phyloP scores from a whole-genome alignment of 2,113 vertebrate genomes.

The Stictonetta naevosa region DNA sequence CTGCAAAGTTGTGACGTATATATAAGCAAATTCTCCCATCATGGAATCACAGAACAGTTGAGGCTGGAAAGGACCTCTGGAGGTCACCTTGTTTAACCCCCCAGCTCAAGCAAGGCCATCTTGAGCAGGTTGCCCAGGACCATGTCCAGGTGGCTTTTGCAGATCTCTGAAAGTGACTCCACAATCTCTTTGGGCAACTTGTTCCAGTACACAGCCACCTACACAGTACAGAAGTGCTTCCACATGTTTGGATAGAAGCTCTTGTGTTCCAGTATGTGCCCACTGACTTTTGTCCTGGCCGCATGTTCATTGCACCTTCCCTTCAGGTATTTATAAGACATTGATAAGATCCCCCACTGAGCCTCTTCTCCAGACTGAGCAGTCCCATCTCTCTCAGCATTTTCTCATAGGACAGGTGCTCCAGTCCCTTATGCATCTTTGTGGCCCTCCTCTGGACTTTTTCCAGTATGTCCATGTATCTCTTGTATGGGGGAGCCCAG shows the following conservation, averaged over 20 bases:
- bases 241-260: background rate
- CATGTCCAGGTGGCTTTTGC: background rate
- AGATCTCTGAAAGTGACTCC: background rate
- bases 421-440: background rate
- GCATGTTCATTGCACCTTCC: background rate
- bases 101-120: background rate
- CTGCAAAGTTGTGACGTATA: background rate
- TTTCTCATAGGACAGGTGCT: background rate
- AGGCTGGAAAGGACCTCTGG: background rate
- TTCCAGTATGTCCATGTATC: background rate
- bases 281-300: background rate
- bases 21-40: background rate
- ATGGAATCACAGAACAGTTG: background rate
- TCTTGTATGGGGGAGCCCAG: background rate
- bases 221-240: background rate
- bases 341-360: background rate
- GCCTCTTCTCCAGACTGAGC: background rate
- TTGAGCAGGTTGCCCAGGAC: background rate
- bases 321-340: background rate
- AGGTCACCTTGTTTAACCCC: background rate
- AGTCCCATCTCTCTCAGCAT: background rate
- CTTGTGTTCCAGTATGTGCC: background rate
- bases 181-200: background rate
- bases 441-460: background rate
- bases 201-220: background rate